A percentile compares a stretch with the other conserved stretches of the same genome.
These are phyloP conservation scores for Bombus ignitus DNA, from an alignment of 1,140 invertebrate genomes.

Conservation along the genomic window DNA sequence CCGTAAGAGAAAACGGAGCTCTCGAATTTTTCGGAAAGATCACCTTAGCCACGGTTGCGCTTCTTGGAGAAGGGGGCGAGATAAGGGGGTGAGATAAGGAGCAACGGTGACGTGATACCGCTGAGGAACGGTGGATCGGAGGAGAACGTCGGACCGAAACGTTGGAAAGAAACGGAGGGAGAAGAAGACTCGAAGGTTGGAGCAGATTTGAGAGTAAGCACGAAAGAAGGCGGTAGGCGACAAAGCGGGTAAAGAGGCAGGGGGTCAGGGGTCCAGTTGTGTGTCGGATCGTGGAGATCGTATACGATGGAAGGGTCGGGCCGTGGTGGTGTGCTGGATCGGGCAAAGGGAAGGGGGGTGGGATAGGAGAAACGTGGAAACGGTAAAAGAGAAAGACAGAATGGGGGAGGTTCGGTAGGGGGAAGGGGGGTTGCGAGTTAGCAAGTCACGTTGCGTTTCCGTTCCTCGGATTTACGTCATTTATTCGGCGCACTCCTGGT, in stretches of 20 bases:
- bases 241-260: constrained; percentile 57
- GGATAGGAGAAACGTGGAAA: constrained; percentile 56
- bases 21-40: constrained; percentile 47
- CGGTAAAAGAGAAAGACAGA: constrained; percentile 43
- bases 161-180: not conserved
- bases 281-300: constrained; percentile 42
- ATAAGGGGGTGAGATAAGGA: not conserved
- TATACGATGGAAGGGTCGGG: not conserved
- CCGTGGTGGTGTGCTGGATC: not conserved
- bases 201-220: constrained; percentile 41
- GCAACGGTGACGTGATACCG: not conserved
- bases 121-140: not conserved
- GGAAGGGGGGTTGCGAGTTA: constrained; percentile 76
- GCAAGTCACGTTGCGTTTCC: constrained; percentile 80
- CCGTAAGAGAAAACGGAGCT: constrained; percentile 30
- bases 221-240: constrained; percentile 57
- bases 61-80: constrained; percentile 25
- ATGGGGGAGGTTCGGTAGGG: constrained; percentile 40
- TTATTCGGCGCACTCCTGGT: constrained; percentile 79
- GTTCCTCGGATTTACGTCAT: constrained; percentile 82
- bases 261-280: constrained; percentile 59
- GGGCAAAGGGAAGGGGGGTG: constrained; percentile 42
- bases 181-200: not conserved
- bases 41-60: constrained; percentile 43
- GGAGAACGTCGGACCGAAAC: not conserved